Base-by-base conservation (phyloP, 2,113 vertebrate species). In the Larimichthys polyactis region DNA sequence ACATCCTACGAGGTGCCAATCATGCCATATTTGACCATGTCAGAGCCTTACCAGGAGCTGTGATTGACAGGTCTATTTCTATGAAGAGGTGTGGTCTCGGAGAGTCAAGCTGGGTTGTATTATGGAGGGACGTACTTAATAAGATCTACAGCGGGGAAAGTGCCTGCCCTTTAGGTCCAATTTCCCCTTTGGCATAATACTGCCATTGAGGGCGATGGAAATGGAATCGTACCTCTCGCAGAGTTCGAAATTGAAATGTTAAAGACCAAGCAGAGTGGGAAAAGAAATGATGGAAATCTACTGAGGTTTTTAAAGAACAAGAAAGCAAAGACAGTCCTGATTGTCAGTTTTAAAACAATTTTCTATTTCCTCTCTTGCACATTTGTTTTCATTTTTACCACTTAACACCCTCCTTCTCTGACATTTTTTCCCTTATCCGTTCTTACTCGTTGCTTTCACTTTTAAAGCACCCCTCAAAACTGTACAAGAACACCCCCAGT, bases 141-240 rank as follows among this genome's bases (percentile, higher is more conserved):
- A 90, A 91, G 87, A 88, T 84, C 88, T 90, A 86, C 83, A 91
- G 90, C 87, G 59, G 91, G 84, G 85, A 90, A 78, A 84, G 83
- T 60, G 83, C 32, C 83, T 62, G 85, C 79, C 84, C 87, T 90
- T 64, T 72, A 88, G 90, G 86, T 92, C 83, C 87, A 81, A 84
- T 89, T 89, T 91, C 84, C 83, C 86, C 83, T 82, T 70, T 11
- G 83, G 79, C 75, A 89, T 89, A 92, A 91, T 84, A 55, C 78
- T 11, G 52, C 71, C 59, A 81, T 93, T 87, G 86, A 88, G 60
- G 62, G 63, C 75, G 65, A 20, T 3, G 68, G 58, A 85, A 83
- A 91, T 90, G 70, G 68, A 92, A 90, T 90, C 81, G 11, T 43
- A 78, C 89, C 81, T 69, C 88, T 89, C 2, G 44, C 90, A 59